A percentile compares a stretch with the other conserved stretches of the same genome.
Evolutionary conservation across 2,113 vertebrate genomes (phyloP).

Genomic region (Chinchilla lanigera): DNA sequence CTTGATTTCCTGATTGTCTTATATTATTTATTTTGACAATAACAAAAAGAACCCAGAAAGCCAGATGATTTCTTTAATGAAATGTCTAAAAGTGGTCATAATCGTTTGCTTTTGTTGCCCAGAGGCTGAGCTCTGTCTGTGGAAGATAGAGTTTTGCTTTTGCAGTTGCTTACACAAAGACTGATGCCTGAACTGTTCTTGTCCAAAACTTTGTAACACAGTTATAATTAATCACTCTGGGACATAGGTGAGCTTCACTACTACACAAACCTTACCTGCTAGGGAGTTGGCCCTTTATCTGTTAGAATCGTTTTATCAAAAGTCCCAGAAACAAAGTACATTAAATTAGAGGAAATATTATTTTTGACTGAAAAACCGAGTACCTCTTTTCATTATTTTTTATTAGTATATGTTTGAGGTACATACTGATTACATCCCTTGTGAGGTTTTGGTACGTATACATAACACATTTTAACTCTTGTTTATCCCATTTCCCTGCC

Average conservation of each 20-base stretch:
- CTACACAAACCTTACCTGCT: background rate
- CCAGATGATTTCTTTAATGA: slow-evolving; percentile 1
- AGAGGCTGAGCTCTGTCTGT: background rate
- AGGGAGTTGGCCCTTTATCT: background rate
- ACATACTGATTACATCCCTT: background rate
- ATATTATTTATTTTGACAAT: background rate
- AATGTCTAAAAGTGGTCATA: background rate
- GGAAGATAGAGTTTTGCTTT: slow-evolving; percentile 21
- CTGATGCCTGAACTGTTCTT: background rate
- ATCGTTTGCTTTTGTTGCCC: background rate
- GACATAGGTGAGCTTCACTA: background rate
- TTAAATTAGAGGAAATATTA: background rate
- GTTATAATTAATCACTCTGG: background rate
- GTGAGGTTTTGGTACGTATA: background rate
- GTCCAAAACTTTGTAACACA: background rate
- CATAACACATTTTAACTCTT: background rate
- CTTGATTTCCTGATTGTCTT: background rate
- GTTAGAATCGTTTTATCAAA: background rate
- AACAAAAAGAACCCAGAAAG: background rate
- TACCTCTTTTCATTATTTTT: background rate
- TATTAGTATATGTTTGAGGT: background rate
- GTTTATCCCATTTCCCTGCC: background rate
- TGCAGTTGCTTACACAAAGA: background rate
- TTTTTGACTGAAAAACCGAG: background rate
- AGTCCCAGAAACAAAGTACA: background rate